A percentile compares a stretch with the other conserved stretches of the same genome.
phyloP scores from a whole-genome alignment of 2,888 invertebrate genomes.

The Hololepta plana region DNA sequence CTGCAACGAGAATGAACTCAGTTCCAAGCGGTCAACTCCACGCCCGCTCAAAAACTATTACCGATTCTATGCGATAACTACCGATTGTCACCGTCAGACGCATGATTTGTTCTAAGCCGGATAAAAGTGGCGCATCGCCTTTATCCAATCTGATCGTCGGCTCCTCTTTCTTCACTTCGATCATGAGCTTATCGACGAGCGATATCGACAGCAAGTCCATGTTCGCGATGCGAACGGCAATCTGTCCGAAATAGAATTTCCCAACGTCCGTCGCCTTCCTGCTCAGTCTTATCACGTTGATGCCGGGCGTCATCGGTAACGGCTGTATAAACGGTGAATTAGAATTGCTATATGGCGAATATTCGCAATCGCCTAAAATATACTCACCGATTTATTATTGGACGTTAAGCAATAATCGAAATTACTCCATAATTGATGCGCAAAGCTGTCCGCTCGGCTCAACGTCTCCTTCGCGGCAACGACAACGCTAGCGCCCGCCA shows the following conservation, averaged over 20 bases:
- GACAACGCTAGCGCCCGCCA: conserved; percentile 57
- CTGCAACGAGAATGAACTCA: conserved; percentile 19
- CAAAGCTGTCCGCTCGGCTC: conserved; percentile 50
- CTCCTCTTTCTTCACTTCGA: conserved; percentile 27
- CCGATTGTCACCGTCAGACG: conserved; percentile 60
- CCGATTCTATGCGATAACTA: conserved; percentile 48
- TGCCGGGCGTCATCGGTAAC: conserved; percentile 34
- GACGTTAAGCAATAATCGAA: conserved; percentile 18
- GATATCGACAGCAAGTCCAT: conserved; percentile 49
- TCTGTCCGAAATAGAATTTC: conserved; percentile 50
- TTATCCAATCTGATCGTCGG: conserved; percentile 31
- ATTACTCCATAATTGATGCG: conserved; percentile 16
- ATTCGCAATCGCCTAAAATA: conserved; percentile 1
- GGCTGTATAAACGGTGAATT: too few relatives aligned
- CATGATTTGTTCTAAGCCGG: conserved; percentile 65
- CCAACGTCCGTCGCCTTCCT: conserved; percentile 46
- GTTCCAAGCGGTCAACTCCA: too few relatives aligned
- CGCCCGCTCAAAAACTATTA: conserved; percentile 4
- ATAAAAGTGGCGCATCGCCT: conserved; percentile 51
- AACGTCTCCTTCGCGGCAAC: conserved; percentile 39
- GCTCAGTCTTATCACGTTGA: conserved; percentile 41
- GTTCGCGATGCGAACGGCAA: conserved; percentile 44
- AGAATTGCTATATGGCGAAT: too few relatives aligned
- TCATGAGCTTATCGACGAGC: conserved; percentile 32
- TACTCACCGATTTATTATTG: conserved; percentile 18